Conservation (phyloP, 2,888 invertebrate species). For the Arge pagana region DNA sequence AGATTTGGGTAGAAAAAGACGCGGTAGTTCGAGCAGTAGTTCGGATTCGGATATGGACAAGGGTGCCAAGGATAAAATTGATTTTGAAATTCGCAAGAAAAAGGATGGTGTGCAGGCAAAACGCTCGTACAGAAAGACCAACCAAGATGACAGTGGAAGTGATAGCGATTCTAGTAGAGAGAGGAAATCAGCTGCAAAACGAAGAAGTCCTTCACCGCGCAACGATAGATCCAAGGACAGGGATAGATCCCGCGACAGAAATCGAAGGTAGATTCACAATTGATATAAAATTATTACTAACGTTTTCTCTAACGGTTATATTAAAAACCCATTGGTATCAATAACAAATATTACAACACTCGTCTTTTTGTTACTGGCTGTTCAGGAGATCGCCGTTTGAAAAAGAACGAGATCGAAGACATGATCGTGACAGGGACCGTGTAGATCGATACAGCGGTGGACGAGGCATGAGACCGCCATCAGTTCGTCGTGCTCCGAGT, state of each 20-base stretch:
- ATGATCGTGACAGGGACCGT: slow-evolving; percentile 50
- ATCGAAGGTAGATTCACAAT: slow-evolving; percentile 41
- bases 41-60: slow-evolving; percentile 49
- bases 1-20: slow-evolving; percentile 42
- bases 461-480: slow-evolving; percentile 56
- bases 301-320: background rate
- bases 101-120: slow-evolving; percentile 84
- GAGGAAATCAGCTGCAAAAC: slow-evolving; percentile 57
- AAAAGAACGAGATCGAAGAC: slow-evolving; percentile 59
- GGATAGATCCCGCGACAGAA: slow-evolving; percentile 56
- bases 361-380: background rate
- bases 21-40: slow-evolving; percentile 44
- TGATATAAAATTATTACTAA: background rate
- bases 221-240: slow-evolving; percentile 55
- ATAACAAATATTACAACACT: background rate
- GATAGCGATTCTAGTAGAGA: slow-evolving; percentile 63
- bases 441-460: slow-evolving; percentile 51
- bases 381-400: slow-evolving; percentile 53
- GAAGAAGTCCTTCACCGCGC: slow-evolving; percentile 51
- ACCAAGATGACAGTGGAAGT: slow-evolving; percentile 78
- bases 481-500: slow-evolving; percentile 50
- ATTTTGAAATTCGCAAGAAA: slow-evolving; percentile 76
- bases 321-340: background rate
- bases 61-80: slow-evolving; percentile 59
- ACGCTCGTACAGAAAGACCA: slow-evolving; percentile 81